Conservation (phyloP, 2,113 vertebrate species). For the Misgurnus anguillicaudatus region DNA sequence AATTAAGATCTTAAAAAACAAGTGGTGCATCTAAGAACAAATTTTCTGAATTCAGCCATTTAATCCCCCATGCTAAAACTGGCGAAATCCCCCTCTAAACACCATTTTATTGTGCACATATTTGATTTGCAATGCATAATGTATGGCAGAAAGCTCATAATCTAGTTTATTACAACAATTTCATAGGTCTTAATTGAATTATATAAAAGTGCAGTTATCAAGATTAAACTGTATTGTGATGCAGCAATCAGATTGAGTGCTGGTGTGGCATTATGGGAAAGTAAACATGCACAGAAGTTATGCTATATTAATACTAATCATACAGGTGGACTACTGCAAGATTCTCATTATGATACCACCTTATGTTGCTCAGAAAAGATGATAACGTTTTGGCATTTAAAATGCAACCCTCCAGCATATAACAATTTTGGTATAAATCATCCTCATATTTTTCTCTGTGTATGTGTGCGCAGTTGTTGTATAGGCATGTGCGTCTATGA, state of each 20-base stretch:
- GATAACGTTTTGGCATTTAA: not conserved
- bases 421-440: not conserved
- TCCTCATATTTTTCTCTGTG: not conserved
- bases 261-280: not conserved
- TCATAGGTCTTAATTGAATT: not conserved
- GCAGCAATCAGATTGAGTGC: not conserved
- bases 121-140: not conserved
- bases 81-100: not conserved
- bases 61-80: not conserved
- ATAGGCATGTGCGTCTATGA: conserved; percentile 3
- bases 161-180: not conserved
- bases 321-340: not conserved
- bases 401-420: not conserved
- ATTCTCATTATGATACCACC: not conserved
- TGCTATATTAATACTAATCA: not conserved
- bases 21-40: not conserved
- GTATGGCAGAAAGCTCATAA: not conserved
- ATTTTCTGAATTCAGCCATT: too few species aligned
- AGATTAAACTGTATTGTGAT: not conserved
- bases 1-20: not conserved
- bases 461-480: conserved; percentile 2
- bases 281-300: not conserved
- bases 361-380: not conserved
- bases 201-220: not conserved
- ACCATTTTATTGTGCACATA: not conserved